A percentile compares a stretch with the other conserved stretches of the same genome.
These are phyloP conservation scores for Schizopygopsis pylzovi DNA, from an alignment of 2,797 vertebrate genomes.

Conservation along the genomic window DNA sequence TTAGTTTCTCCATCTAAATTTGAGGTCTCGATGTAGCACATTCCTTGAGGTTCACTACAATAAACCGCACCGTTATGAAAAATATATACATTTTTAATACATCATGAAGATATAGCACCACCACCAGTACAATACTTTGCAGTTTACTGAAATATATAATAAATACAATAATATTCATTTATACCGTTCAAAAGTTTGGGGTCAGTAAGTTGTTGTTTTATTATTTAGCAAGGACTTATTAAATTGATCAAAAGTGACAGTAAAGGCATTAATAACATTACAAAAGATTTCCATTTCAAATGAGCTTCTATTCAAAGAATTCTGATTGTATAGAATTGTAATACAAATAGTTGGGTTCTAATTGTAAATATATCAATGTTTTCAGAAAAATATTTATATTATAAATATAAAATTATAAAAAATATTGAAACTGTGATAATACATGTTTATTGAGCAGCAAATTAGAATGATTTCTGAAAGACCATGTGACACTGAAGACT, in stretches of 20 bases:
- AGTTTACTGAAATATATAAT: background rate
- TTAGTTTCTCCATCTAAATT: slow-evolving; percentile 99
- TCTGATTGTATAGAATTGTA: background rate
- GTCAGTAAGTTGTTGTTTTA: no score
- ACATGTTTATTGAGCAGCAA: background rate
- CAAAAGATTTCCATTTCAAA: background rate
- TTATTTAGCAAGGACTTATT: background rate
- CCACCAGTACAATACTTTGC: background rate
- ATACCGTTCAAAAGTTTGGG: background rate
- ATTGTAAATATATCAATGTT: background rate
- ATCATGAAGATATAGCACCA: background rate
- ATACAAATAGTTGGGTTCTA: no score
- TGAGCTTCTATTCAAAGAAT: background rate
- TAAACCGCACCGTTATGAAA: background rate
- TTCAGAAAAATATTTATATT: background rate
- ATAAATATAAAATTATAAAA: no score
- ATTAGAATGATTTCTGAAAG: background rate
- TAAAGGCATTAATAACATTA: background rate
- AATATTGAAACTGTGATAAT: background rate
- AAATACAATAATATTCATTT: background rate
- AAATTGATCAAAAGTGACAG: background rate
- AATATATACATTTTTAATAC: background rate
- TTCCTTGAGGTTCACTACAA: slow-evolving; percentile 94
- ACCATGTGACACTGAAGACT: background rate
- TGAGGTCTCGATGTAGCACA: slow-evolving; percentile 99